Percentiles rank a stretch among this genome's conserved stretches.
Evolutionary conservation across 2,888 invertebrate genomes (phyloP).

Genomic region (Metalampra italica): DNA sequence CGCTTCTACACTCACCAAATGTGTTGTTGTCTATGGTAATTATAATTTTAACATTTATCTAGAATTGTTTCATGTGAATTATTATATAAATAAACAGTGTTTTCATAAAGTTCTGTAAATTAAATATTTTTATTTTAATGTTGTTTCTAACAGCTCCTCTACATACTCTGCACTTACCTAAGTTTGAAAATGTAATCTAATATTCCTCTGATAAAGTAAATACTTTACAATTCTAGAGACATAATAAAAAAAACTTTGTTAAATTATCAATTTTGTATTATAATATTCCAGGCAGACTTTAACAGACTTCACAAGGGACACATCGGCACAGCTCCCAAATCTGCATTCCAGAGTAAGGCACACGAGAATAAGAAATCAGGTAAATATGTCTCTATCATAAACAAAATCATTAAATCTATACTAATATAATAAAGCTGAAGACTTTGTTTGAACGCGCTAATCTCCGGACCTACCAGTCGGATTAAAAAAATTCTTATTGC

Average conservation of each 20-base stretch:
- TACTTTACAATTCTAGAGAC: constrained; percentile 1
- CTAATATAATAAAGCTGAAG: no score
- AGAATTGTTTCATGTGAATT: constrained; percentile 8
- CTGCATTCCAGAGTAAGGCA: constrained; percentile 49
- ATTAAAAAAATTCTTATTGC: no score
- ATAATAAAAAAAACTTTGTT: background rate
- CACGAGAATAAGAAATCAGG: constrained; percentile 75
- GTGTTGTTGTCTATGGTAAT: constrained; percentile 14
- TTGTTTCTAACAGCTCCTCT: no score
- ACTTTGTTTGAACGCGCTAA: no score
- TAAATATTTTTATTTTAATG: no score
- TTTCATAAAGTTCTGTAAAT: no score
- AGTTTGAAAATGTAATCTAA: no score
- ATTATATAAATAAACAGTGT: no score
- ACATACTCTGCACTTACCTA: no score
- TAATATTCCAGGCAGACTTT: constrained; percentile 81
- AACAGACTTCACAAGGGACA: constrained; percentile 89
- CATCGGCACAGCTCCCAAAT: constrained; percentile 84
- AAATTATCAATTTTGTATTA: background rate
- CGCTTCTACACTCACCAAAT: constrained; percentile 18
- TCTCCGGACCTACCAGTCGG: no score
- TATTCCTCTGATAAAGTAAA: no score
- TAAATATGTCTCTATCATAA: constrained; percentile 13
- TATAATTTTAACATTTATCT: constrained; percentile 11
- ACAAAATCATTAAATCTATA: no score